A percentile compares a stretch with the other conserved stretches of the same genome.
Evolutionary conservation across 2,113 vertebrate species (phyloP).

Genomic region (Coregonus clupeaformis): DNA sequence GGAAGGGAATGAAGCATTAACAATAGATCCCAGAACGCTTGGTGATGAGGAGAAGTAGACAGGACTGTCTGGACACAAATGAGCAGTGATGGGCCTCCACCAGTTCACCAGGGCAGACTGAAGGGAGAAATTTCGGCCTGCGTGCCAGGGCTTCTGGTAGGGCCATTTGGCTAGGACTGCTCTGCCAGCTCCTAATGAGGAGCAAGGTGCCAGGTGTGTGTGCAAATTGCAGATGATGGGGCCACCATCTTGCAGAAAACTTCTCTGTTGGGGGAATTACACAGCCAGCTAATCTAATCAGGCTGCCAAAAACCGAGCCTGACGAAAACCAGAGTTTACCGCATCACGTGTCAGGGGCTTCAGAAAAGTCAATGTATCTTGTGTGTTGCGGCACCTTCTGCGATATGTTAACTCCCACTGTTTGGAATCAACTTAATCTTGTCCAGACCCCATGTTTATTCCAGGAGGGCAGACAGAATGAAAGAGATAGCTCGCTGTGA

Average conservation of each 20-base stretch:
- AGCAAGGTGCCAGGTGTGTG: slow-evolving; percentile 55
- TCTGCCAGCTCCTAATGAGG: slow-evolving; percentile 59
- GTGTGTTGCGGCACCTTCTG: slow-evolving; percentile 40
- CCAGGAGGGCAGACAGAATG: slow-evolving; percentile 28
- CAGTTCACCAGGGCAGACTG: slow-evolving; percentile 13
- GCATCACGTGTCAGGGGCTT: slow-evolving; percentile 41
- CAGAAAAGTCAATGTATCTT: slow-evolving; percentile 53
- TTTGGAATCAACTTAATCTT: slow-evolving; percentile 58
- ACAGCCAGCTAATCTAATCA: slow-evolving; percentile 59
- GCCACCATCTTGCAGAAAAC: slow-evolving; percentile 43
- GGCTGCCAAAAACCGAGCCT: slow-evolving; percentile 51
- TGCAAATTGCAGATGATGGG: slow-evolving; percentile 68
- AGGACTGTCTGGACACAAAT: slow-evolving; percentile 39
- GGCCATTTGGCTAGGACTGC: slow-evolving; percentile 31
- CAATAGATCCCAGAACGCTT: slow-evolving; percentile 22
- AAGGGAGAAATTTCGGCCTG: slow-evolving; percentile 24
- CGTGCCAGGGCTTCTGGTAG: slow-evolving; percentile 1
- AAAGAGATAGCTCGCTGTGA: slow-evolving; percentile 17
- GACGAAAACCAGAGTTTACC: slow-evolving; percentile 61
- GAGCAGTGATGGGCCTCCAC: slow-evolving; percentile 35
- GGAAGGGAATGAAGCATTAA: slow-evolving; percentile 32
- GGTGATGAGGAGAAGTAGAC: slow-evolving; percentile 8
- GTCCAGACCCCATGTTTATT: slow-evolving; percentile 44
- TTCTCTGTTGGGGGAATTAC: slow-evolving; percentile 56
- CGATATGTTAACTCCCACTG: slow-evolving; percentile 49